A percentile compares a stretch with the other conserved stretches of the same genome.
Conservation (phyloP, 2,113 vertebrate species). For the Chaetorhynchus papuensis region DNA sequence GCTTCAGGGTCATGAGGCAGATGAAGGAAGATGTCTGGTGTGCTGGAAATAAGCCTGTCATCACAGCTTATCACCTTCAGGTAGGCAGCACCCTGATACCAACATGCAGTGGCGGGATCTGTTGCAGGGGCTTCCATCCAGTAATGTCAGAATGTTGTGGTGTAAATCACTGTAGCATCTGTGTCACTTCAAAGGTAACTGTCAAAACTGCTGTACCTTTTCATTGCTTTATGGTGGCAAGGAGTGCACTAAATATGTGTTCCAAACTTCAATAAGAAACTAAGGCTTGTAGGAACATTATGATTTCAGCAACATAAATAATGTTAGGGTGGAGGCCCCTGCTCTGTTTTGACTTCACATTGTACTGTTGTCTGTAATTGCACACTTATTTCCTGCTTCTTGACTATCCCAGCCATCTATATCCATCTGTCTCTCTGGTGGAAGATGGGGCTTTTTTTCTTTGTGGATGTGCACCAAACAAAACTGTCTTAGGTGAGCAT, state of each 20-base stretch:
- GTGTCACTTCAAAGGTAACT: neutral
- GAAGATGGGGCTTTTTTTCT: neutral
- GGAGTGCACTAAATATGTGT: neutral
- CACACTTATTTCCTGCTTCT: neutral
- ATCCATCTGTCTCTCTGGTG: neutral
- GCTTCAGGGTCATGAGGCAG: conserved; percentile 77
- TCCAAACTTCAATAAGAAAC: neutral
- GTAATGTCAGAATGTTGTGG: neutral
- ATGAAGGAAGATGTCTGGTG: conserved; percentile 86
- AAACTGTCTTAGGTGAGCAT: neutral
- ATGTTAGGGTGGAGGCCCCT: neutral
- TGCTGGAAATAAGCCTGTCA: conserved; percentile 73
- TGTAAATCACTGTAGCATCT: neutral
- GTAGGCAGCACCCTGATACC: conserved; percentile 19
- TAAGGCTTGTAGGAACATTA: neutral
- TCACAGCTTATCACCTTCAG: conserved; percentile 83
- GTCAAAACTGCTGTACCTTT: neutral
- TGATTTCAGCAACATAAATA: neutral
- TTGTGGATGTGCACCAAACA: neutral
- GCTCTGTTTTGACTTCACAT: neutral
- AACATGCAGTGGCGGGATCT: neutral
- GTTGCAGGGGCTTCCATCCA: neutral
- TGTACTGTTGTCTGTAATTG: neutral
- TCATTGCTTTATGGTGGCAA: neutral
- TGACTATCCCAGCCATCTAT: neutral